These are phyloP conservation scores for Leptestheria dahalacensis DNA, from an alignment of 1,140 invertebrate species.

Conservation along the genomic window DNA sequence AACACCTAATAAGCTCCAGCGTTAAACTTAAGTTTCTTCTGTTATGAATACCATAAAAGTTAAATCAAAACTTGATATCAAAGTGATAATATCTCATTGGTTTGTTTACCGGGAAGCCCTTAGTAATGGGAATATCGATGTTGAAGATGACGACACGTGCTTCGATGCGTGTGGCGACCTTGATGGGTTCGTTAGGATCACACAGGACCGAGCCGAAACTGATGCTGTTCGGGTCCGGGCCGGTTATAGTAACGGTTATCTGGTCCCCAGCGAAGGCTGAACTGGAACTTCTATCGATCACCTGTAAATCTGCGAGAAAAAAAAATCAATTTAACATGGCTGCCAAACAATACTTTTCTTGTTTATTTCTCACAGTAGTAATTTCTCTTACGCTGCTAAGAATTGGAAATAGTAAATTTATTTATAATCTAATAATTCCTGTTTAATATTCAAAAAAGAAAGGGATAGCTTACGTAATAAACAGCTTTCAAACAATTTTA, in stretches of 20 bases:
- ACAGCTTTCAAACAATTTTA: no score
- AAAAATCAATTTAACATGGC: slow-evolving; percentile 5
- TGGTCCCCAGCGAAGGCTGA: slow-evolving; percentile 91
- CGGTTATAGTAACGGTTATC: slow-evolving; percentile 60
- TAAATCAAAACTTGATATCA: not conserved
- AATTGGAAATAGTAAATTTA: no score
- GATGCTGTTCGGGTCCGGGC: slow-evolving; percentile 63
- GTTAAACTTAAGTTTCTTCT: slow-evolving; percentile 1
- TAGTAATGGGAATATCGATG: slow-evolving; percentile 77
- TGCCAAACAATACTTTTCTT: no score
- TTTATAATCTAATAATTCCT: no score
- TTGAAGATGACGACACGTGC: slow-evolving; percentile 89
- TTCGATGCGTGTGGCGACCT: slow-evolving; percentile 62
- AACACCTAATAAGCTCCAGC: not conserved
- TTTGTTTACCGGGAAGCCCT: slow-evolving; percentile 62
- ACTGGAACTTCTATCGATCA: slow-evolving; percentile 49
- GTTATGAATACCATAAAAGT: no score
- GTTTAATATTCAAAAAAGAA: no score
- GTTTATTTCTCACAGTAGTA: no score
- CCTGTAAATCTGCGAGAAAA: slow-evolving; percentile 26
- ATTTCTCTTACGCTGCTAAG: no score
- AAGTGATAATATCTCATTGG: not conserved
- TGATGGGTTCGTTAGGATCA: slow-evolving; percentile 59
- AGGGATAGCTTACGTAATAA: no score
- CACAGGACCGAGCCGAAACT: slow-evolving; percentile 72